These are phyloP conservation scores for Diabrotica balteata DNA, from an alignment of 2,888 invertebrate genomes.

Conservation along the genomic window DNA sequence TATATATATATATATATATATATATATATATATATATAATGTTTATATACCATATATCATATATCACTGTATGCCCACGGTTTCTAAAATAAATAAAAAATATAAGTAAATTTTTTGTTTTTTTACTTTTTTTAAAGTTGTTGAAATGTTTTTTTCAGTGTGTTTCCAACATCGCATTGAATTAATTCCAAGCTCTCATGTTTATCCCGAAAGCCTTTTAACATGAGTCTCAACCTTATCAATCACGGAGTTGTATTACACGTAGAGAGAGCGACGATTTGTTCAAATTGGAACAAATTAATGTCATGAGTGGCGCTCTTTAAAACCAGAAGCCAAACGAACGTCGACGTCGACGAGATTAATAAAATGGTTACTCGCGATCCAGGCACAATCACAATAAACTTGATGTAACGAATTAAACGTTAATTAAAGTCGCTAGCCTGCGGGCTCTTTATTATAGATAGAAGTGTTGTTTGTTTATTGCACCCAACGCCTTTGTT, in stretches of 20 bases:
- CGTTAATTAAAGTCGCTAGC: conserved; percentile 30
- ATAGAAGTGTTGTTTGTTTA: neutral
- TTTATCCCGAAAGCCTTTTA: conserved; percentile 1
- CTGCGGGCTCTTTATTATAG: conserved; percentile 22
- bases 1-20: too few relatives aligned
- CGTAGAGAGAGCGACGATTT: conserved; percentile 3
- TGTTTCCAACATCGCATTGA: neutral
- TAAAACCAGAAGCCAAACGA: conserved; percentile 10
- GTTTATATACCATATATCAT: too few relatives aligned
- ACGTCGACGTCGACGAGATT: conserved; percentile 11
- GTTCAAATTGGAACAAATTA: conserved; percentile 14
- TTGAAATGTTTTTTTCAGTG: too few relatives aligned
- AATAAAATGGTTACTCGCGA: conserved; percentile 11
- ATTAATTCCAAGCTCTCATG: neutral
- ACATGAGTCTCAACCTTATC: conserved; percentile 9
- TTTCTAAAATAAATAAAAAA: too few relatives aligned
- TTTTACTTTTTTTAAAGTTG: too few relatives aligned
- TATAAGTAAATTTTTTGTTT: too few relatives aligned
- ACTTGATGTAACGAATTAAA: conserved; percentile 30
- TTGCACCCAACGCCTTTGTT: too few relatives aligned
- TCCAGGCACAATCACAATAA: conserved; percentile 26
- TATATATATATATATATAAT: too few relatives aligned
- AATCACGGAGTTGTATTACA: conserved; percentile 12
- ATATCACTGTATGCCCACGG: too few relatives aligned
- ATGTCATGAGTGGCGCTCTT: conserved; percentile 14